Conservation (phyloP, 92 coral and sea anemone species). For the Metridium senile region DNA sequence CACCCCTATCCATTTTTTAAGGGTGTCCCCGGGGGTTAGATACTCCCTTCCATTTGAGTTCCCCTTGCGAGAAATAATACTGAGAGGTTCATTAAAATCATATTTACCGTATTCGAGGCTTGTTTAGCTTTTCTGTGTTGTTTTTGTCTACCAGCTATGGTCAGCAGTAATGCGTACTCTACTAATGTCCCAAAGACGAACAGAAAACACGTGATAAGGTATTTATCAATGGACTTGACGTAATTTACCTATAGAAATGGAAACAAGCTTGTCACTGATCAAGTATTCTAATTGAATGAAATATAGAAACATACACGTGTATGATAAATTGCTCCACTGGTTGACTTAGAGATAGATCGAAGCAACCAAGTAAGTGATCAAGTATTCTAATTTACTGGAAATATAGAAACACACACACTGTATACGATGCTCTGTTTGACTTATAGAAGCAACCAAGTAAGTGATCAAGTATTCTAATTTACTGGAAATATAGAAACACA, state of each 20-base stretch:
- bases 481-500: too few species aligned
- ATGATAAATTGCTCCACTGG: not conserved
- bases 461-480: too few species aligned
- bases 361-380: too few species aligned
- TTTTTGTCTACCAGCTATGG: constrained; percentile 48
- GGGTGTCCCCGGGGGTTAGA: too few species aligned
- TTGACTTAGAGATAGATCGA: not conserved
- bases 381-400: too few species aligned
- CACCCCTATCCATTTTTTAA: too few species aligned
- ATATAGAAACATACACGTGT: not conserved
- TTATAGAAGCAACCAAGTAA: too few species aligned
- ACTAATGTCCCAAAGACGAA: constrained; percentile 82
- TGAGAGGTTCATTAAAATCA: too few species aligned
- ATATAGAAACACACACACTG: too few species aligned
- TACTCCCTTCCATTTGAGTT: too few species aligned
- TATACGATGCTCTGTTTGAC: too few species aligned
- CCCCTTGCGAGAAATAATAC: too few species aligned
- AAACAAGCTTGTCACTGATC: not conserved
- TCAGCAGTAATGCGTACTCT: constrained; percentile 76
- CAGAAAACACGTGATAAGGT: constrained; percentile 82
- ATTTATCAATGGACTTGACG: constrained; percentile 88
- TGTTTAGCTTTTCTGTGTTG: constrained; percentile 31
- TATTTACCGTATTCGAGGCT: constrained; percentile 1
- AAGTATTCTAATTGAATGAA: not conserved
- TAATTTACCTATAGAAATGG: constrained; percentile 68